phyloP scores from a whole-genome alignment of 1,140 invertebrate genomes.

The Ceratosolen solmsi region DNA sequence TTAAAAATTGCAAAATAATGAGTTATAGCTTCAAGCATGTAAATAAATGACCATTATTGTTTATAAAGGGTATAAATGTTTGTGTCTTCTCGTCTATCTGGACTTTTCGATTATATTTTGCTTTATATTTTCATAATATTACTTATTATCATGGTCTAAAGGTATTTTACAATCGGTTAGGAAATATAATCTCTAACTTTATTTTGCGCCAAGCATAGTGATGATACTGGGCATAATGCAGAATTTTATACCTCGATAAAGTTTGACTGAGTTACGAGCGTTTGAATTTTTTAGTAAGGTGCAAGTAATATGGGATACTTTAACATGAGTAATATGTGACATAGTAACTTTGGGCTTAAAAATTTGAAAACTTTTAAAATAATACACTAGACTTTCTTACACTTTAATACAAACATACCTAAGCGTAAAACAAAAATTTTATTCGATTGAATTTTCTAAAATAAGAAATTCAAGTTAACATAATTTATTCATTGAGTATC shows the following conservation, averaged over 20 bases:
- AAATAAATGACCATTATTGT: not conserved
- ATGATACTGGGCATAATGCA: constrained; percentile 1
- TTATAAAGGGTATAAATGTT: too few relatives aligned
- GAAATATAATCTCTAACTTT: not conserved
- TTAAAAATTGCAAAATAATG: not conserved
- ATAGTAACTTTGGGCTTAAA: not conserved
- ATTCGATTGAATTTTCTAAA: too few relatives aligned
- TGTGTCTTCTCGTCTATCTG: not conserved
- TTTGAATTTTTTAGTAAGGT: constrained; percentile 20
- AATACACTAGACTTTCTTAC: not conserved
- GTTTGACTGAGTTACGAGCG: constrained; percentile 15
- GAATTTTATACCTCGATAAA: constrained; percentile 21
- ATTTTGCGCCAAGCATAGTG: constrained; percentile 3
- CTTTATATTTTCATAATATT: not conserved
- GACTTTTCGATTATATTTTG: not conserved
- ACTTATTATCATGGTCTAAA: not conserved
- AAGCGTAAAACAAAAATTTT: too few relatives aligned
- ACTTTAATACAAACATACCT: not conserved
- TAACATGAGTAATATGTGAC: constrained; percentile 5
- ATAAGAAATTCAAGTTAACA: too few relatives aligned
- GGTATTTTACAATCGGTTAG: not conserved
- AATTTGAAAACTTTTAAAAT: constrained; percentile 9
- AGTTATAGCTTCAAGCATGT: not conserved
- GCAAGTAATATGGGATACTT: constrained; percentile 8
- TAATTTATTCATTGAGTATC: too few relatives aligned